Percentiles rank a stretch among this genome's conserved stretches.
Evolutionary conservation across 2,113 vertebrate genomes (phyloP).

Genomic region (Fregetta grallaria): DNA sequence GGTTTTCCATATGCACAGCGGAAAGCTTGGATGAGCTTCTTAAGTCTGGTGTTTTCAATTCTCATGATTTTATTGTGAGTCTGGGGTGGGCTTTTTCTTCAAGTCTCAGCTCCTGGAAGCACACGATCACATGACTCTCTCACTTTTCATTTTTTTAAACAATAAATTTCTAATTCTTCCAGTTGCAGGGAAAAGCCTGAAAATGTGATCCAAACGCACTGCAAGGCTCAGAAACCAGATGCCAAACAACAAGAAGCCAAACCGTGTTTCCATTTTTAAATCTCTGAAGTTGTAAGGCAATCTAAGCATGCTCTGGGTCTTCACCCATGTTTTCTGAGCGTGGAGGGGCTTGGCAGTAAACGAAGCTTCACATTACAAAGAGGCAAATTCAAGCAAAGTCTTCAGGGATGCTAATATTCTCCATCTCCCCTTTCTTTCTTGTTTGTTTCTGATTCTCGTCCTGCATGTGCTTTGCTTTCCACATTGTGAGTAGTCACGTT

Average conservation of each 20-base stretch:
- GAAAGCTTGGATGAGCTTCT: conserved; percentile 44
- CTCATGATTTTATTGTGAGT: conserved; percentile 44
- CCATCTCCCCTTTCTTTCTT: background rate
- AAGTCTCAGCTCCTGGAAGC: conserved; percentile 46
- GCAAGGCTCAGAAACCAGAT: background rate
- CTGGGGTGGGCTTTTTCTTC: conserved; percentile 33
- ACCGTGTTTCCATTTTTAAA: background rate
- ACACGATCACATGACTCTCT: background rate
- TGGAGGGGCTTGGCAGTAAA: background rate
- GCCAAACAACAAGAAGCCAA: background rate
- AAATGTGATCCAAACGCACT: background rate
- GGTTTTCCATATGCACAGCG: conserved; percentile 53
- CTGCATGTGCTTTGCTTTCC: background rate
- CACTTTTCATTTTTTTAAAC: background rate
- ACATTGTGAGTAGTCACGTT: background rate
- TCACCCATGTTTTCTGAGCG: background rate
- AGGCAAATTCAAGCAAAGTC: background rate
- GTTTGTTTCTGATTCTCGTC: background rate
- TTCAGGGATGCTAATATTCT: background rate
- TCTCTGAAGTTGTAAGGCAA: background rate
- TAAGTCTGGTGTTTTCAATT: conserved; percentile 44
- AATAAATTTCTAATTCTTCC: background rate
- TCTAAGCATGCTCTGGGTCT: background rate
- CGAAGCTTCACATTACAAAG: background rate
- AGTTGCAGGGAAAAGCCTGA: background rate